Evolutionary conservation across 2,113 vertebrate genomes (phyloP).

Genomic region (Vidua chalybeata): DNA sequence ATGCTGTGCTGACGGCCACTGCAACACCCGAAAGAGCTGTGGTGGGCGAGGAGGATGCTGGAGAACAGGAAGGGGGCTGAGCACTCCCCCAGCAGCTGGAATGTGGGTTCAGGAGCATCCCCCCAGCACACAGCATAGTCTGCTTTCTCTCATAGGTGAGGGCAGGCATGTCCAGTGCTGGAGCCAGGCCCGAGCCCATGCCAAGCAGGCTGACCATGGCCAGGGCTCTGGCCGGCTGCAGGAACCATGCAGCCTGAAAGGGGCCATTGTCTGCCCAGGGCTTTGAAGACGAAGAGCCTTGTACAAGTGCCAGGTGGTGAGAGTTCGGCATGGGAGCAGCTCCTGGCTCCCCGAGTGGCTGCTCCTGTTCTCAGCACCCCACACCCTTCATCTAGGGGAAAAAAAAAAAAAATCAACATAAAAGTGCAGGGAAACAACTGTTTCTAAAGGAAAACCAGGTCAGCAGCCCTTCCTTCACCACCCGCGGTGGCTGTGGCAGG

Average conservation of each 20-base stretch:
- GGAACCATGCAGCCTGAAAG: slow-evolving; percentile 5
- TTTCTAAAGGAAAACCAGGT: neutral
- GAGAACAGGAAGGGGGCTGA: neutral
- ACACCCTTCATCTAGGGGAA: neutral
- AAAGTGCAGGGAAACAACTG: neutral
- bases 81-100: neutral
- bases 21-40: neutral
- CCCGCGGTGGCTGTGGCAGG: neutral
- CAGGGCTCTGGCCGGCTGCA: neutral
- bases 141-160: accelerated
- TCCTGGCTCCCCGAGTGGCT: neutral
- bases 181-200: neutral
- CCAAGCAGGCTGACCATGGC: neutral
- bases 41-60: neutral
- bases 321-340: neutral
- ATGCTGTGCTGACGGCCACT: accelerated
- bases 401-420: neutral
- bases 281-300: slow-evolving; percentile 53
- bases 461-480: slow-evolving; percentile 5
- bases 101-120: neutral
- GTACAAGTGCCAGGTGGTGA: slow-evolving; percentile 55
- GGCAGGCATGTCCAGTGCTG: neutral
- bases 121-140: neutral
- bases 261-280: slow-evolving; percentile 32
- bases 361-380: slow-evolving; percentile 1